phyloP scores from a whole-genome alignment of 2,797 vertebrate species.

The Crax fasciolata region DNA sequence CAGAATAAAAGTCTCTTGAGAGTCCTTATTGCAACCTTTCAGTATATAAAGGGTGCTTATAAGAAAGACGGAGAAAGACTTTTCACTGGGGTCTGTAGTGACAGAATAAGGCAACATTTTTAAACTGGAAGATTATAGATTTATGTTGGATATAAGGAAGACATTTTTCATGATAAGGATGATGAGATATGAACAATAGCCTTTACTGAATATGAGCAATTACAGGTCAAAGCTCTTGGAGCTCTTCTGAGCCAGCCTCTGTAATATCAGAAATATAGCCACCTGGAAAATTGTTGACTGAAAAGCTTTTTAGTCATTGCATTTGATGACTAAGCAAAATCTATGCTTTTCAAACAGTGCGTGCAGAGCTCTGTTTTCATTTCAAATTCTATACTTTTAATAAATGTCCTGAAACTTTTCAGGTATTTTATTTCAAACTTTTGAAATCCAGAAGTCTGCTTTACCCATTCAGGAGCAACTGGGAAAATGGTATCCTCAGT shows the following conservation, averaged over 20 bases:
- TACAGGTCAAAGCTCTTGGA: not conserved
- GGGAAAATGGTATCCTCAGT: not conserved
- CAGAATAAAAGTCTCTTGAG: not conserved
- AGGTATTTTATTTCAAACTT: not conserved
- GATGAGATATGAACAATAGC: not conserved
- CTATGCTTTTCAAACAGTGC: not conserved
- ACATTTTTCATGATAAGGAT: not conserved
- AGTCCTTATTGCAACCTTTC: not conserved
- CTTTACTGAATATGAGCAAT: not conserved
- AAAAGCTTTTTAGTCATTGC: not conserved
- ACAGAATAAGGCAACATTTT: not conserved
- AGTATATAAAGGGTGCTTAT: not conserved
- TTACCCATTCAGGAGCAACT: not conserved
- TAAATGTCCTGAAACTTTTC: not conserved
- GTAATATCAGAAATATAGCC: not conserved
- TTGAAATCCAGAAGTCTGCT: not conserved
- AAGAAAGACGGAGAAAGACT: not conserved
- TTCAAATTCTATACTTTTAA: not conserved
- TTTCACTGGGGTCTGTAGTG: not conserved
- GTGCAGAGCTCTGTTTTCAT: not conserved
- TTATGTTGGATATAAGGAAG: not conserved
- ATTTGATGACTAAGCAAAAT: not conserved
- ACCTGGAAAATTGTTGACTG: not conserved
- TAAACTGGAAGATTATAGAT: not conserved
- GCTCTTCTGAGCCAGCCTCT: not conserved